phyloP scores from a whole-genome alignment of 2,113 vertebrate genomes.

The Rhadina sibilatrix region DNA sequence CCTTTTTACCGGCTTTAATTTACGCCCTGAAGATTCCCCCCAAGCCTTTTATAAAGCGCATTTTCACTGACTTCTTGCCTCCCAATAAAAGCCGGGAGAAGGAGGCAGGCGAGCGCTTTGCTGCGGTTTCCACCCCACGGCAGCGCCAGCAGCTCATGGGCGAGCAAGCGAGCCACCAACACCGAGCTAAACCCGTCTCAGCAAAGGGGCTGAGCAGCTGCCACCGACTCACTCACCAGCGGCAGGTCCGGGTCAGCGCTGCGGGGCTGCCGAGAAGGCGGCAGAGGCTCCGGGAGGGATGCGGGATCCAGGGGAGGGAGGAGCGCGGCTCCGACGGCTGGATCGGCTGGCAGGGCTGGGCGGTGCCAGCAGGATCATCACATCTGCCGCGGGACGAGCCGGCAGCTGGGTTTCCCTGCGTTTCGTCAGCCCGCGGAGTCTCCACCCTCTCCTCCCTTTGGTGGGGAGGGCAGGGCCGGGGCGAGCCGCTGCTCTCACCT shows the following conservation, averaged over 20 bases:
- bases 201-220: not conserved
- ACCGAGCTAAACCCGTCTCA: rapidly evolving
- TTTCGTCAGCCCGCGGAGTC: not conserved
- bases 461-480: not conserved
- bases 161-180: no score
- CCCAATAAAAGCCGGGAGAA: not conserved
- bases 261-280: not conserved
- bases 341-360: not conserved
- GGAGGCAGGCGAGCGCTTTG: rapidly evolving
- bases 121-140: no score
- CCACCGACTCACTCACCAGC: not conserved
- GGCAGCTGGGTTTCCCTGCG: rapidly evolving
- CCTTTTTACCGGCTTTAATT: not conserved
- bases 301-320: not conserved
- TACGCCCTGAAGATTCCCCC: not conserved
- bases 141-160: no score
- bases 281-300: not conserved
- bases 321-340: rapidly evolving
- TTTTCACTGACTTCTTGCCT: not conserved
- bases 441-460: not conserved
- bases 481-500: not conserved
- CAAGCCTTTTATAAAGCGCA: not conserved
- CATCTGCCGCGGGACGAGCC: rapidly evolving
- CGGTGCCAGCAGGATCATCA: rapidly evolving
- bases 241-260: not conserved